phyloP scores from a whole-genome alignment of 2,797 vertebrate genomes.

The Sparus aurata region DNA sequence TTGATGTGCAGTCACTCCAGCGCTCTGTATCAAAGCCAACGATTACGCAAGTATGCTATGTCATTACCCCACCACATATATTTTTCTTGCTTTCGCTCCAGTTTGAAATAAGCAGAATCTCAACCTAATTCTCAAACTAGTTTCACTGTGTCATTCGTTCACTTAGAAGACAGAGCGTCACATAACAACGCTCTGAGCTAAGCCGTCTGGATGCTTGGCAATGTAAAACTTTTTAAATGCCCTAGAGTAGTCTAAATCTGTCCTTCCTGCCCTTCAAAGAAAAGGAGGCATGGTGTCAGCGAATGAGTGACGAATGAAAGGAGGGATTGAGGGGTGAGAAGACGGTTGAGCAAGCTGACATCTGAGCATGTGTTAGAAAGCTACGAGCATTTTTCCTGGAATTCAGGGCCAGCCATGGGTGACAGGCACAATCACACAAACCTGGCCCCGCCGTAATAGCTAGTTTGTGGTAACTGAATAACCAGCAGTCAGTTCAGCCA shows the following conservation, averaged over 20 bases:
- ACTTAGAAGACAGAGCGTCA: conserved; percentile 24
- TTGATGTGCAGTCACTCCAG: conserved; percentile 40
- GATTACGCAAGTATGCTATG: conserved; percentile 52
- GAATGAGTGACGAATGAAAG: conserved; percentile 47
- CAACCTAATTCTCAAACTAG: conserved; percentile 22
- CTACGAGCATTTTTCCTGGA: conserved; percentile 61
- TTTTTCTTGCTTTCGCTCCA: conserved; percentile 49
- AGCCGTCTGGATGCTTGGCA: conserved; percentile 20
- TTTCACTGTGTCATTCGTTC: conserved; percentile 49
- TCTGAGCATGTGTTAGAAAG: conserved; percentile 66
- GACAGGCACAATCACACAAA: conserved; percentile 62
- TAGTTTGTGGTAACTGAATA: conserved; percentile 67
- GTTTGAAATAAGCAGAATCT: conserved; percentile 59
- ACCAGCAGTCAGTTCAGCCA: conserved; percentile 58
- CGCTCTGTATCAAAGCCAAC: conserved; percentile 51
- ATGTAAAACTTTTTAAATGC: conserved; percentile 19
- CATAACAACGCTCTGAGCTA: conserved; percentile 46
- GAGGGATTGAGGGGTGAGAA: conserved; percentile 27
- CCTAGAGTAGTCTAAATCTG: conserved; percentile 37
- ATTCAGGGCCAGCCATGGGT: conserved; percentile 48
- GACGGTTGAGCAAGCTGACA: conserved; percentile 53
- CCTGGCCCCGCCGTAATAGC: conserved; percentile 54
- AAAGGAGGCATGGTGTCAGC: conserved; percentile 27
- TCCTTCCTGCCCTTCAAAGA: conserved; percentile 45
- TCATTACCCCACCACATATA: conserved; percentile 54